Base-by-base conservation (phyloP, 2,888 invertebrate species). In the Ypsolopha sequella region DNA sequence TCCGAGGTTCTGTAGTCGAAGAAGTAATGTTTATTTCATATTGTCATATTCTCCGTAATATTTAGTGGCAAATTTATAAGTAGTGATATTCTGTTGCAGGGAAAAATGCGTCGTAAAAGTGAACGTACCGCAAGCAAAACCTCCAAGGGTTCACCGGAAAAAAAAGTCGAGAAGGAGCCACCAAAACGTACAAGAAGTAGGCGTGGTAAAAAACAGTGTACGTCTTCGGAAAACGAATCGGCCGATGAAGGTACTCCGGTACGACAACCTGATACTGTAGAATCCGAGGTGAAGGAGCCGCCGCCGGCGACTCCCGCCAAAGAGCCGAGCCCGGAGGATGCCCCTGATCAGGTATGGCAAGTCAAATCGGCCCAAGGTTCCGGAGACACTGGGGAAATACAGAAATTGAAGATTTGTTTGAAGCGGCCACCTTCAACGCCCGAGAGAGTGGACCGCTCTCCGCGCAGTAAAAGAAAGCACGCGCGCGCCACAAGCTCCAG, bases 31-130 rank as follows among this genome's bases (percentile, higher is more conserved):
- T 24, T 24, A 24, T 24, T 24, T 24, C 2, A 24, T 24, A 24
- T 24, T 24, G 2, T 24, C 2, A 24, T 24, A 3, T 24, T 24
- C 24, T 24, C 24, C 4, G 24, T 24, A 24, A 24, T 24, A 24
- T 24, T 4, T 4, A 24, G 24, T 24, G 4, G 24, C 24, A 24
- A 24, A 24, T 24, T 24, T 24, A 24, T 24, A 24, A 24, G 24
- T 24, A 24, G 2, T 24, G 24, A 24, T 24, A 24, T 24, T 24
- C 24, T 24, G 24, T 24, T 24, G 4, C 24, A 24, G 24, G 6
- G 24, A 9, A 58, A 68, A 52, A 93, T 93, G 93, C 91, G 93
- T 73, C 92, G 93, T 61, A 93, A 93, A 80, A 93, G 93, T 74
- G 91, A 93, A 89, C 80, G 91, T 88, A 71, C 88, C 88, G 68